Evolutionary conservation across 2,888 invertebrate genomes (phyloP).

Genomic region (Antheraea yamamai): DNA sequence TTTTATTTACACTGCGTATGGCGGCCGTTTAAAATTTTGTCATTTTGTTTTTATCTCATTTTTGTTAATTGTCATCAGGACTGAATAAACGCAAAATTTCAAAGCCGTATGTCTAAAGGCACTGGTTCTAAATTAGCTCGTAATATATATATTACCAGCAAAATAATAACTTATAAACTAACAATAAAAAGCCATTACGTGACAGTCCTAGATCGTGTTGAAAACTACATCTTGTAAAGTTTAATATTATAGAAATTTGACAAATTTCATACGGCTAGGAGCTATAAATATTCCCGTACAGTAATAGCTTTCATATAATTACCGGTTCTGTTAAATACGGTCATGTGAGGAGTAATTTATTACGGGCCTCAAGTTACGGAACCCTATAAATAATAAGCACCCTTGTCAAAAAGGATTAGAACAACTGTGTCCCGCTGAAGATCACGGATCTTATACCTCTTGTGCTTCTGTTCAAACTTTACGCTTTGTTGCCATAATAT

Average conservation of each 20-base stretch:
- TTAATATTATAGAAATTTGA: not conserved
- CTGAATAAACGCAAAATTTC: too few species aligned
- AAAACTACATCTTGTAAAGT: not conserved
- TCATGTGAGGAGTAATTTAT: constrained; percentile 51
- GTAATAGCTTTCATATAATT: constrained; percentile 16
- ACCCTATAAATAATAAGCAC: constrained; percentile 63
- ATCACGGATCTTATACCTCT: constrained; percentile 17
- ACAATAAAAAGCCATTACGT: too few species aligned
- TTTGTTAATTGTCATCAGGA: too few species aligned
- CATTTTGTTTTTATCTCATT: too few species aligned
- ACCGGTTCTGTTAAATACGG: constrained; percentile 38
- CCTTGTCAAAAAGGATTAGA: constrained; percentile 65
- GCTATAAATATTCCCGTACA: not conserved
- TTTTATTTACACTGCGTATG: too few species aligned
- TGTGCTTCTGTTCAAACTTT: constrained; percentile 23
- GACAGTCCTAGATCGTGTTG: too few species aligned
- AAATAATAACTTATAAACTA: too few species aligned
- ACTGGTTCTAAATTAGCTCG: too few species aligned
- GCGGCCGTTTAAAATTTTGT: too few species aligned
- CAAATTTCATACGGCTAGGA: not conserved
- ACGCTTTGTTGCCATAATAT: constrained; percentile 14
- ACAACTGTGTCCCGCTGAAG: constrained; percentile 19
- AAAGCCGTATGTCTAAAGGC: too few species aligned
- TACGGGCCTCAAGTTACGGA: constrained; percentile 47
- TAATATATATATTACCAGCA: too few species aligned